A percentile compares a stretch with the other conserved stretches of the same genome.
phyloP scores from a whole-genome alignment of 2,888 invertebrate species.

The Troides aeacus region DNA sequence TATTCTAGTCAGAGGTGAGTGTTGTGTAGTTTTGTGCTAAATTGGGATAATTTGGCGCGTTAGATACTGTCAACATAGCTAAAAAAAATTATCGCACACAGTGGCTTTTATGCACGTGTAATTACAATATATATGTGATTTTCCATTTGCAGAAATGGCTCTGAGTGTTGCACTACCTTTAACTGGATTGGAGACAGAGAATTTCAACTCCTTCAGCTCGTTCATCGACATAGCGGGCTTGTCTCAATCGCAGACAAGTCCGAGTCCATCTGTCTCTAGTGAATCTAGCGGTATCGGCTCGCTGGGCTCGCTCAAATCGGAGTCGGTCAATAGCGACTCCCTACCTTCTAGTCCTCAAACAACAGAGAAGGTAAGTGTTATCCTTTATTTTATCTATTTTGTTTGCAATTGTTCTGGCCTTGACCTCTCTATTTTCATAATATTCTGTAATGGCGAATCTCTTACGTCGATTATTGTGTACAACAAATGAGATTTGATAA shows the following conservation, averaged over 20 bases:
- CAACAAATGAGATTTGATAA: constrained; percentile 57
- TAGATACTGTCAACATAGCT: constrained; percentile 73
- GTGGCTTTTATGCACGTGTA: constrained; percentile 72
- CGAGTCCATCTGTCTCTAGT: constrained; percentile 80
- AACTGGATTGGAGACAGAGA: constrained; percentile 77
- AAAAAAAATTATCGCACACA: constrained; percentile 59
- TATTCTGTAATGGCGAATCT: constrained; percentile 78
- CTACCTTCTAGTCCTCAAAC: constrained; percentile 77
- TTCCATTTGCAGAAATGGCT: constrained; percentile 79
- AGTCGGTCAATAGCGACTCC: constrained; percentile 73
- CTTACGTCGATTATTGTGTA: constrained; percentile 69
- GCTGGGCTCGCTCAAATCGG: constrained; percentile 76
- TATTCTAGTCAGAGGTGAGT: constrained; percentile 50
- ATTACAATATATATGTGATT: constrained; percentile 58
- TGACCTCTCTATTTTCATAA: constrained; percentile 81
- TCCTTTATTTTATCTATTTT: constrained; percentile 54
- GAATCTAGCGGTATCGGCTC: constrained; percentile 83
- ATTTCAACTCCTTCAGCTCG: constrained; percentile 73
- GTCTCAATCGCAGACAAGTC: constrained; percentile 73
- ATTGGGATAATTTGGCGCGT: constrained; percentile 71
- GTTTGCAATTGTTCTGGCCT: constrained; percentile 78
- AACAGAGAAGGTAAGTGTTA: constrained; percentile 71
- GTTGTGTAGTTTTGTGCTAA: constrained; percentile 43
- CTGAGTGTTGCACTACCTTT: constrained; percentile 81
- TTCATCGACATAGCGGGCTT: constrained; percentile 76